phyloP scores from a whole-genome alignment of 1,140 invertebrate genomes.

The Lepidostoma basale region DNA sequence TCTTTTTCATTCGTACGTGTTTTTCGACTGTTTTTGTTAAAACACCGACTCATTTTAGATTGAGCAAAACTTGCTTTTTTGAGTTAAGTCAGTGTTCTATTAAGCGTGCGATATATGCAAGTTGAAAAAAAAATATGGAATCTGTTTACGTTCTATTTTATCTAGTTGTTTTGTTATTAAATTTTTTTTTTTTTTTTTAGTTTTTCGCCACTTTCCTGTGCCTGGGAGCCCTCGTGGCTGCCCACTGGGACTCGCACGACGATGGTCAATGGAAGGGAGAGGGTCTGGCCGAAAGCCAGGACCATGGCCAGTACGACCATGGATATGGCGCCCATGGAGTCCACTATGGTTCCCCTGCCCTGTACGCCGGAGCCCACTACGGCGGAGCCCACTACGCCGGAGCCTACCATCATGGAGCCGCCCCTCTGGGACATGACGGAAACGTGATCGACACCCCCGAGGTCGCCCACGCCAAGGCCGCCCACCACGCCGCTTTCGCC shows the following conservation, averaged over 20 bases:
- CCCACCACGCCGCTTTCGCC: slow-evolving; percentile 49
- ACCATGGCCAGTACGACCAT: slow-evolving; percentile 33
- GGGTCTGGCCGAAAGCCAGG: slow-evolving; percentile 36
- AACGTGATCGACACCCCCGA: slow-evolving; percentile 59
- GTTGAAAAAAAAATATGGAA: no score
- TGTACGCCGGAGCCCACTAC: neutral
- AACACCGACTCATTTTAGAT: no score
- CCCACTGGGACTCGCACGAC: slow-evolving; percentile 8
- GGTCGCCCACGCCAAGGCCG: slow-evolving; percentile 58
- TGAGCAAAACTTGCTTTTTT: no score
- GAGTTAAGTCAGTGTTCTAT: no score
- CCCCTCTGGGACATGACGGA: slow-evolving; percentile 39
- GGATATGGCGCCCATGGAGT: neutral
- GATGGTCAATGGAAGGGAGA: slow-evolving; percentile 37
- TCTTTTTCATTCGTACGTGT: no score
- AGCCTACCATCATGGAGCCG: slow-evolving; percentile 33
- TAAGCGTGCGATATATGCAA: no score
- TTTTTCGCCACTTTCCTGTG: slow-evolving; percentile 34
- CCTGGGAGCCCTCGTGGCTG: slow-evolving; percentile 30
- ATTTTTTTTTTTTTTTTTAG: slow-evolving; percentile 3
- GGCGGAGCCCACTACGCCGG: slow-evolving; percentile 5
- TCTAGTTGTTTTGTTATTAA: no score
- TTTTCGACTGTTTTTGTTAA: no score
- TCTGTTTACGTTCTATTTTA: no score
- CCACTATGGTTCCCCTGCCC: no score